A percentile compares a stretch with the other conserved stretches of the same genome.
phyloP scores from a whole-genome alignment of 2,888 invertebrate species.

The Pterobdella sp. region DNA sequence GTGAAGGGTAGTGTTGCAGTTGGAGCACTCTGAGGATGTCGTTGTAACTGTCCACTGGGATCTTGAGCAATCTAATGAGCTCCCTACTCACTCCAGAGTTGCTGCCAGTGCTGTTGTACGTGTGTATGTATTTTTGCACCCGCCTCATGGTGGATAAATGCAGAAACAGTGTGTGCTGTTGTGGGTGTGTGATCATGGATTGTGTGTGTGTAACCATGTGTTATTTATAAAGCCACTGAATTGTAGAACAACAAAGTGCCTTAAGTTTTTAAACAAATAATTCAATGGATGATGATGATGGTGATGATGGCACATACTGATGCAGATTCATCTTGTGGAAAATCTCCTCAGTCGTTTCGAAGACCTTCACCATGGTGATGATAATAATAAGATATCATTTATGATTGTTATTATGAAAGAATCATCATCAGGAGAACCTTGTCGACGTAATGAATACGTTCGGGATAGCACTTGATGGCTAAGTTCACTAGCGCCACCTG shows the following conservation, averaged over 20 bases:
- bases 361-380: conserved; percentile 37
- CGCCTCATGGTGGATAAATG: neutral
- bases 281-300: neutral
- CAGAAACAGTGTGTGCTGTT: neutral
- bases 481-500: conserved; percentile 86
- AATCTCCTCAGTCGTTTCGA: conserved; percentile 80
- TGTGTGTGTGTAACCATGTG: neutral
- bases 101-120: conserved; percentile 44
- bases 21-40: conserved; percentile 78
- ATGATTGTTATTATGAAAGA: too few species aligned
- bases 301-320: conserved; percentile 56
- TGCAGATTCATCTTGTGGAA: conserved; percentile 78
- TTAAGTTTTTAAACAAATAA: neutral
- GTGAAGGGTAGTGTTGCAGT: conserved; percentile 74
- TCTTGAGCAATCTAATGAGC: conserved; percentile 79
- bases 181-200: neutral
- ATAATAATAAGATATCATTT: too few species aligned
- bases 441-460: conserved; percentile 86
- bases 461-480: conserved; percentile 91
- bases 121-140: neutral
- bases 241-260: neutral
- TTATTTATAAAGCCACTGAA: neutral
- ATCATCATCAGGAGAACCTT: too few species aligned
- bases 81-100: conserved; percentile 71
- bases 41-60: conserved; percentile 89